Base-by-base conservation (phyloP, 2,888 invertebrate species). In the Ornithoptera alexandrae region DNA sequence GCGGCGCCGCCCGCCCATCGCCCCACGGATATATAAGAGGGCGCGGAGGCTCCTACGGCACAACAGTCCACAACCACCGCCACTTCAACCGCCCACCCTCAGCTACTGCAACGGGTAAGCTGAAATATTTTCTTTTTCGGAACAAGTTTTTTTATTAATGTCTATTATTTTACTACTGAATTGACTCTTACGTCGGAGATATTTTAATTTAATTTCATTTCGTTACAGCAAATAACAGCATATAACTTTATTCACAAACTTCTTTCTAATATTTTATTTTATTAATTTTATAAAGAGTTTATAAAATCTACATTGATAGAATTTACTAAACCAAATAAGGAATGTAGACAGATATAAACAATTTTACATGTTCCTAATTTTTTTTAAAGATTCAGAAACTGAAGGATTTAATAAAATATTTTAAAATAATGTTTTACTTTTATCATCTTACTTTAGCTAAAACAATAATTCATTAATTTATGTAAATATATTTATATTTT, bases 11-110 rank as follows among this genome's bases (percentile, higher is more conserved):
- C 78, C 77, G 79, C 79, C 78, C 79, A 78, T 72, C 74, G 50
- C 18, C 50, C 12, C 39, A 67, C 73, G 76, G 75, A 82, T 90
- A 90, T 90, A 90, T 82, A 90, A 87, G 84, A 81, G 71, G 74
- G 76, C 75, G 71, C 74, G 71, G 73, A 76, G 75, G 73, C 77
- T 75, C 73, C 78, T 74, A 63, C 83, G 83, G 78, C 88, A 89
- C 81, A 85, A 79, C 86, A 80, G 80, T 83, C 75, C 76, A 79
- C 84, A 78, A 79, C 78, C 84, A 81, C 79, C 82, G 81, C 73
- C 78, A 73, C 78, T 72, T 72, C 83, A 76, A 79, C 81, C 78
- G 81, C 78, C 79, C 75, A 76, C 81, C 74, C 78, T 73, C 69
- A 76, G 69, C 73, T 72, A 72, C 71, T 77, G 46, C 72, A 58